Evolutionary conservation across 30 jellyfish, hydroid and myxozoan species (phyloP).

Genomic region (Mastigias papua): DNA sequence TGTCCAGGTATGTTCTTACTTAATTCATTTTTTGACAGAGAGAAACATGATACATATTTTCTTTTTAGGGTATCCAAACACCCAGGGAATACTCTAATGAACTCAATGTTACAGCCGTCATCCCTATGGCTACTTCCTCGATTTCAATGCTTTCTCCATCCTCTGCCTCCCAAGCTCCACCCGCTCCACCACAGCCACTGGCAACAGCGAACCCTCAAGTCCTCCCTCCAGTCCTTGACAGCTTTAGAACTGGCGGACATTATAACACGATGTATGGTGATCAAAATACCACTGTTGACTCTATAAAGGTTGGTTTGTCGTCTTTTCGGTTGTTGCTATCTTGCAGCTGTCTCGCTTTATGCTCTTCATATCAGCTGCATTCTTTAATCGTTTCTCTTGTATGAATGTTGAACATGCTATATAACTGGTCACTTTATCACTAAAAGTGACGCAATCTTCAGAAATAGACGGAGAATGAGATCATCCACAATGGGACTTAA

Average conservation of each 20-base stretch:
- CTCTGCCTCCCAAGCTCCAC: slow-evolving; percentile 38
- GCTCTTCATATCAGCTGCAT: too few species aligned
- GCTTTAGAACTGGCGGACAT: slow-evolving; percentile 37
- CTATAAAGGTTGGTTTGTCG: slow-evolving; percentile 43
- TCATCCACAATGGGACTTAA: too few species aligned
- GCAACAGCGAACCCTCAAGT: slow-evolving; percentile 22
- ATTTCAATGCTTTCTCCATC: slow-evolving; percentile 16
- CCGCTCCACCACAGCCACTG: slow-evolving; percentile 16
- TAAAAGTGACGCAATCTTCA: too few species aligned
- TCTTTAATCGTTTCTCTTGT: too few species aligned
- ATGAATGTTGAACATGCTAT: too few species aligned
- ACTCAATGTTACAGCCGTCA: slow-evolving; percentile 6
- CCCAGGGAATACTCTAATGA: slow-evolving; percentile 47
- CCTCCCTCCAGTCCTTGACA: slow-evolving; percentile 51
- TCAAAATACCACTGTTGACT: slow-evolving; percentile 44
- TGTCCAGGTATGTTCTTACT: too few species aligned
- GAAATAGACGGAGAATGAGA: too few species aligned
- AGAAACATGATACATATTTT: not conserved
- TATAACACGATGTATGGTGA: slow-evolving; percentile 46
- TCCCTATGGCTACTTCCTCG: slow-evolving; percentile 3
- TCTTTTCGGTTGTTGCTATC: not conserved
- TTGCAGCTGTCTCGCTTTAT: too few species aligned
- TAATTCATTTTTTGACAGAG: too few species aligned
- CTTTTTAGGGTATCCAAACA: slow-evolving; percentile 55
- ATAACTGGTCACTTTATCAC: too few species aligned